Conservation (phyloP, 1,140 invertebrate species). For the Eulimnadia texana region DNA sequence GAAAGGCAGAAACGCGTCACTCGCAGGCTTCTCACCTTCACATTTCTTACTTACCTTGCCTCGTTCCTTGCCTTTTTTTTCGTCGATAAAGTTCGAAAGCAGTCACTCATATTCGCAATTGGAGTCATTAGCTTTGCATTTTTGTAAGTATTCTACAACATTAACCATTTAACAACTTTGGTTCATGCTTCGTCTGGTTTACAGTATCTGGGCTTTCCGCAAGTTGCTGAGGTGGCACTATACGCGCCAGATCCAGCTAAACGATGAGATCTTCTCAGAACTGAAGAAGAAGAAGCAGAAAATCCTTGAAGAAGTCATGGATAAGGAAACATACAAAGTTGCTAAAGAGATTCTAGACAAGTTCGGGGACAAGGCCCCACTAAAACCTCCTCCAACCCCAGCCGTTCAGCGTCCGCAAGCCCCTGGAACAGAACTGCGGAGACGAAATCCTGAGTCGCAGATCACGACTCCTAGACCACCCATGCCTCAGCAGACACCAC, state of each 20-base stretch:
- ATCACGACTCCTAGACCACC: background rate
- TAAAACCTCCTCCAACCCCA: background rate
- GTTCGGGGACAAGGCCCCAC: slow-evolving; percentile 47
- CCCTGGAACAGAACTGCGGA: slow-evolving; percentile 1
- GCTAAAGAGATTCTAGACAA: slow-evolving; percentile 82
- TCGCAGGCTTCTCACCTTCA: slow-evolving; percentile 59
- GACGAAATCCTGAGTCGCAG: background rate
- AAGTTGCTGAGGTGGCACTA: slow-evolving; percentile 74
- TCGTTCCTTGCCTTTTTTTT: slow-evolving; percentile 52
- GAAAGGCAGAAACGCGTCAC: slow-evolving; percentile 61
- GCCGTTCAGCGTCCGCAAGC: background rate
- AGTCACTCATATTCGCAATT: slow-evolving; percentile 51
- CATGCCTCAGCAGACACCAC: background rate
- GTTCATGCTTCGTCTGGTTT: no score
- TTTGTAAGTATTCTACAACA: slow-evolving; percentile 45
- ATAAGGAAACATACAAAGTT: slow-evolving; percentile 94
- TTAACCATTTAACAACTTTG: background rate
- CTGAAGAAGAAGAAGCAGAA: slow-evolving; percentile 69
- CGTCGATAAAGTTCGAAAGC: slow-evolving; percentile 44
- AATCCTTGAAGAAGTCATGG: slow-evolving; percentile 88
- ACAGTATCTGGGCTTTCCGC: slow-evolving; percentile 62
- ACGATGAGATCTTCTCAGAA: slow-evolving; percentile 54
- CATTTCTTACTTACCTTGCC: slow-evolving; percentile 60
- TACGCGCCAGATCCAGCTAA: slow-evolving; percentile 60
- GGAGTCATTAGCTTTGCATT: slow-evolving; percentile 59